Evolutionary conservation across 2,888 invertebrate species (phyloP), one percentile per base, ranked within the genome.

Genomic region (Merodon equestris): DNA sequence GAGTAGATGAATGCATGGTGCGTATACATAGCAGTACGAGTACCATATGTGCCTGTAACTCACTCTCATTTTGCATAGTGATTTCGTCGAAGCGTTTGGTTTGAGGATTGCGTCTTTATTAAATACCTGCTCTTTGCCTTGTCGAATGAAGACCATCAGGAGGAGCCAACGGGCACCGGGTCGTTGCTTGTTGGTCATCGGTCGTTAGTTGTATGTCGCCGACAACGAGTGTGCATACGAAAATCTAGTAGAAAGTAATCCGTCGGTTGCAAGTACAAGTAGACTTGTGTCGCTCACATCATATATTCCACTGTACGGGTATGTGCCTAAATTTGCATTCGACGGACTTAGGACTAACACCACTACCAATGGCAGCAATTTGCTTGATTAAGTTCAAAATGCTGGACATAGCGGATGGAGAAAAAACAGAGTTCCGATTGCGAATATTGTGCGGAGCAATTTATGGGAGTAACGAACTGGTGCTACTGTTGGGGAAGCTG

Each of bases 341-440:
- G 27, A 27, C 7, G 27, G 7, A 7, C 27, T 27, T 27, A 7
- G 27, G 27, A 27, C 27, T 27, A 50, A 51, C 50, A 4, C 51
- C 38, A 58, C 76, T 56, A 72, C 66, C 71, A 34, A 71, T 45
- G 72, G 67, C 61, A 67, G 72, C 76, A 77, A 77, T 77, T 77
- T 77, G 76, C 76, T 71, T 72, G 76, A 77, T 77, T 77, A 77
- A 77, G 76, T 77, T 77, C 76, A 38, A 72, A 57, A 38, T 67
- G 14, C 67, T 61, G 66, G 47, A 72, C 19, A 27, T 27, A 27
- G 27, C 2, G 27, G 2, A 7, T 4, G 27, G 27, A 27, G 2
- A 27, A 27, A 27, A 27, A n/a, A 4, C 3, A 19, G 56, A 42
- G 51, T 51, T 45, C 36, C 57, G 61, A 61, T 54, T 67, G 76